Base-by-base conservation (phyloP, 1,140 invertebrate genomes). In the Ylistrum balloti region DNA sequence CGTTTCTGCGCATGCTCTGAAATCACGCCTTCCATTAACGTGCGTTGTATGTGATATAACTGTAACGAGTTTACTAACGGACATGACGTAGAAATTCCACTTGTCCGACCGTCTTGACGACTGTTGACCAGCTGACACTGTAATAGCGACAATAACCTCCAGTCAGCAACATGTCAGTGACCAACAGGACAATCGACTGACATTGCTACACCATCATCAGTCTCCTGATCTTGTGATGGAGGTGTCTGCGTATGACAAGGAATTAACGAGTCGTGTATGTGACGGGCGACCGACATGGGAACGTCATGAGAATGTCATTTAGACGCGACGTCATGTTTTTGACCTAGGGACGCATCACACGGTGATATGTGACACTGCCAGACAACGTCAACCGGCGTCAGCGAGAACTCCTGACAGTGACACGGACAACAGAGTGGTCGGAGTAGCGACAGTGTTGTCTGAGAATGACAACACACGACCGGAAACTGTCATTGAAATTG, bases 381-480 rank as follows among this genome's bases (percentile, higher is more conserved):
- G n/a, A 74, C 56, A n/a, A 88, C 86, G 88, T 74, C 88, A 34
- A 33, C 74, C 33, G 33, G 48, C 86, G 85, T 33, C 33, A 86
- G 89, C 2, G n/a, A 45, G n/a, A 88, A 85, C 38, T 17, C 88
- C 28, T 93, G 92, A 90, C 92, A 91, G 56, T 93, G 92, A 90
- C 90, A 90, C n/a, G 56, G 56, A 87, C 33, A 74, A 22, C 33
- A 45, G 0, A 86, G 89, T 7, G 90, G 90, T 15, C 85, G 45
- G 22, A 90, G 86, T 86, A 74, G 56, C n/a, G 56, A 74, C 56
- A 28, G 56, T 74, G 22, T 74, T n/a, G 56, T 87, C 91, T 92
- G 92, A 93, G 91, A 92, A n/a, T 92, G 93, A 90, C 89, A 91
- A 28, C 89, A 90, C 41, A 88, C 85, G 28, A 86, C 85, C 22